These are phyloP conservation scores for Turnix velox DNA, from an alignment of 2,113 vertebrate species.

Conservation along the genomic window DNA sequence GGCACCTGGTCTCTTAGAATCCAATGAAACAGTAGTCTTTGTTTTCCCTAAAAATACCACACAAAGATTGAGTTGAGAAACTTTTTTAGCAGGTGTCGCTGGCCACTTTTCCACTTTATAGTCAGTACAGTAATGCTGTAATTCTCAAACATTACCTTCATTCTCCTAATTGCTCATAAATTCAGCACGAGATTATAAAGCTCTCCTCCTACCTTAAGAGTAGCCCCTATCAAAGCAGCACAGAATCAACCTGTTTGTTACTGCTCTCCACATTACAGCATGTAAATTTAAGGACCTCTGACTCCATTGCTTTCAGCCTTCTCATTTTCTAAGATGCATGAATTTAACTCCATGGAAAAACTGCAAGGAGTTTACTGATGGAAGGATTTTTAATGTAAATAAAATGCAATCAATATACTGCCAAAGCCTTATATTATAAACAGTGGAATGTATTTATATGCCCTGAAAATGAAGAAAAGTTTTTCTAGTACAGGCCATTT, in stretches of 20 bases:
- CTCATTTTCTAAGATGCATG: slow-evolving; percentile 15
- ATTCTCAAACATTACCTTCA: not conserved
- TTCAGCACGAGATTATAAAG: not conserved
- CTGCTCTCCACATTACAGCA: not conserved
- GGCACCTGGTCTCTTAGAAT: not conserved
- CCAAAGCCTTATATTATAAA: not conserved
- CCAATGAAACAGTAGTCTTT: not conserved
- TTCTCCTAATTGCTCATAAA: not conserved
- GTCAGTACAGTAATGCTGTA: not conserved
- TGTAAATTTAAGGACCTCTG: not conserved
- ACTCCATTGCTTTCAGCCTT: not conserved
- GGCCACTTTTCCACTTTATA: not conserved
- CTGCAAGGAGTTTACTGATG: not conserved
- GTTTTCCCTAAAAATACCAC: not conserved
- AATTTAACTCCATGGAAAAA: not conserved
- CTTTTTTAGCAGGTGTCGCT: not conserved
- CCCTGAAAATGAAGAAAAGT: not conserved
- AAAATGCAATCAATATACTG: not conserved
- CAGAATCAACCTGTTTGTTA: not conserved
- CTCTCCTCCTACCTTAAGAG: not conserved
- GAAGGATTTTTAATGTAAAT: not conserved
- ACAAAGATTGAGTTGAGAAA: not conserved
- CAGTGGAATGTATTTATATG: not conserved
- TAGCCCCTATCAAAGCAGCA: not conserved
- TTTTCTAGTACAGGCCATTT: not conserved